Evolutionary conservation across 1,140 invertebrate species (phyloP).

Genomic region (Drosophila lini): DNA sequence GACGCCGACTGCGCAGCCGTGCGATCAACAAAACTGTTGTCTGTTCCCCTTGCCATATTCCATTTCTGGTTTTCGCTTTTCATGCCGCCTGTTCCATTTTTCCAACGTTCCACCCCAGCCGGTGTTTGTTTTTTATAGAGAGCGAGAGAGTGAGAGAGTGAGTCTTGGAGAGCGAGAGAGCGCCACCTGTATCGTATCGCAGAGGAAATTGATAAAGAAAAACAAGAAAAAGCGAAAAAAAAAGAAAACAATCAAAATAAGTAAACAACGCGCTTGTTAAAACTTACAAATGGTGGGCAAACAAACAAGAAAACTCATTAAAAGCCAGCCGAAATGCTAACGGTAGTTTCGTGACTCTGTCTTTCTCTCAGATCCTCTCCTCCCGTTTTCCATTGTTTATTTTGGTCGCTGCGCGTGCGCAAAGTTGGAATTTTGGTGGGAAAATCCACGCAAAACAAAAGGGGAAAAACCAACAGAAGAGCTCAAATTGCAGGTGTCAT

Average conservation of each 20-base stretch:
- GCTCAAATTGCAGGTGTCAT: constrained; percentile 62
- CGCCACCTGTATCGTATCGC: constrained; percentile 32
- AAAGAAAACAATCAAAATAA: constrained; percentile 61
- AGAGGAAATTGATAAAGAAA: constrained; percentile 56
- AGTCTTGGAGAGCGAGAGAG: constrained; percentile 15
- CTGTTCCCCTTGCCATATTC: constrained; percentile 63
- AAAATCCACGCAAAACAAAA: constrained; percentile 27
- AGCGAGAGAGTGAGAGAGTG: constrained; percentile 23
- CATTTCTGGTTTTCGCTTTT: constrained; percentile 78
- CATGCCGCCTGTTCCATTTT: constrained; percentile 55
- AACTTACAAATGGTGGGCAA: constrained; percentile 70
- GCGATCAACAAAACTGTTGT: constrained; percentile 68
- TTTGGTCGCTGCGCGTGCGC: constrained; percentile 58
- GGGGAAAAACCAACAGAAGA: constrained; percentile 2
- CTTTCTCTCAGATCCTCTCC: constrained; percentile 5
- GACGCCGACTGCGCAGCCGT: constrained; percentile 44
- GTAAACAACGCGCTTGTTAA: constrained; percentile 66
- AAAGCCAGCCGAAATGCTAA: constrained; percentile 54
- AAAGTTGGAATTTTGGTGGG: constrained; percentile 36
- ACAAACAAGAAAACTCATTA: constrained; percentile 73
- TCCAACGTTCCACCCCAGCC: constrained; percentile 53
- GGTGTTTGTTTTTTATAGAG: constrained; percentile 71
- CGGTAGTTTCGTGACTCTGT: constrained; percentile 62
- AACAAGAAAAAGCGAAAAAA: constrained; percentile 37
- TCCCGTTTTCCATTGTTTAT: constrained; percentile 28